Evolutionary conservation across 1,140 invertebrate genomes (phyloP).

Genomic region (Pectinophora gossypiella): DNA sequence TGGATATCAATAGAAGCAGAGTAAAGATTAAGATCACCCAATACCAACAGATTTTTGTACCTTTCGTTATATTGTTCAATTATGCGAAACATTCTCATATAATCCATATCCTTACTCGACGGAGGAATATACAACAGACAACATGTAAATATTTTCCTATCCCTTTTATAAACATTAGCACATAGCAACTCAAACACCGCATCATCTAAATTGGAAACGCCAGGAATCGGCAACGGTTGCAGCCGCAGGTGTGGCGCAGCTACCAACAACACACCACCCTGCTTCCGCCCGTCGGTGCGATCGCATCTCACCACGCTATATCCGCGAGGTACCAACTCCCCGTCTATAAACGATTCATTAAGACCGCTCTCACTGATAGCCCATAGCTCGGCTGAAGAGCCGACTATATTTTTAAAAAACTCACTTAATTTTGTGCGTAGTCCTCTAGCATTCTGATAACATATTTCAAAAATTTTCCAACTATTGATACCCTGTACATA

Average conservation of each 20-base stretch:
- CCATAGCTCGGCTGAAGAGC: neutral
- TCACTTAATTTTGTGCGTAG: neutral
- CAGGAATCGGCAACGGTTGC: neutral
- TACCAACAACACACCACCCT: neutral
- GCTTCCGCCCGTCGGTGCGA: neutral
- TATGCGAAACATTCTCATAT: neutral
- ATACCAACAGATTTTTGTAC: neutral
- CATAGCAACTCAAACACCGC: neutral
- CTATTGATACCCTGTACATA: too few species aligned
- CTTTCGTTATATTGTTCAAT: neutral
- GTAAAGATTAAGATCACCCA: neutral
- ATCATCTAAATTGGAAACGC: neutral
- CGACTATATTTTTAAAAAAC: neutral
- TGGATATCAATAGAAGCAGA: neutral
- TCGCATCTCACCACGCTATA: neutral
- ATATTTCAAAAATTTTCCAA: neutral
- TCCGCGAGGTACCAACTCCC: neutral
- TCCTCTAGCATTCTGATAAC: neutral
- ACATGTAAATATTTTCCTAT: neutral
- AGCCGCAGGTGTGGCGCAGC: neutral
- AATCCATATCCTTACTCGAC: neutral
- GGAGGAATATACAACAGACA: slow-evolving; percentile 4
- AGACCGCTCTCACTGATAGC: neutral
- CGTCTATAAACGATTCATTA: neutral
- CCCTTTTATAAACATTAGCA: neutral